These are phyloP conservation scores for Eubasilissa regina DNA, from an alignment of 1,140 invertebrate species.

Conservation along the genomic window DNA sequence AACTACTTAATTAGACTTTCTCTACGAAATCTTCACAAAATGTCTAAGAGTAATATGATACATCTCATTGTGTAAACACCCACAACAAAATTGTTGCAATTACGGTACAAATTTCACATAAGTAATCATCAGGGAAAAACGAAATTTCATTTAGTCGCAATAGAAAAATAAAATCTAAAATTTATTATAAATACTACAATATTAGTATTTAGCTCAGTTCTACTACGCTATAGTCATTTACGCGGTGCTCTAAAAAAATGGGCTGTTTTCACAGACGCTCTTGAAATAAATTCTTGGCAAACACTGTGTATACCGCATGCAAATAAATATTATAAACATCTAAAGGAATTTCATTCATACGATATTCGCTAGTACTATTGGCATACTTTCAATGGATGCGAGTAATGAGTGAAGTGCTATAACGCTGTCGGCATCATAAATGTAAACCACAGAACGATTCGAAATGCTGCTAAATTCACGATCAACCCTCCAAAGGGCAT, in stretches of 20 bases:
- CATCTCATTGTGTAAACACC: too few species aligned
- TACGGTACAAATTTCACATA: too few species aligned
- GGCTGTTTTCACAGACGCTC: slow-evolving; percentile 19
- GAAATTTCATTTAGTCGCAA: not conserved
- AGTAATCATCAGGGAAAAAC: not conserved
- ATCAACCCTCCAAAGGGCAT: not conserved
- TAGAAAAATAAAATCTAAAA: too few species aligned
- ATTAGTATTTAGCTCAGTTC: not conserved
- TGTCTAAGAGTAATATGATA: too few species aligned
- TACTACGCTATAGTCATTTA: not conserved
- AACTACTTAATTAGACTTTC: too few species aligned
- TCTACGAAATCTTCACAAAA: too few species aligned
- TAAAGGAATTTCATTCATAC: slow-evolving; percentile 31
- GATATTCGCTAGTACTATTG: slow-evolving; percentile 19
- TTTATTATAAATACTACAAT: not conserved
- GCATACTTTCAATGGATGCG: slow-evolving; percentile 14
- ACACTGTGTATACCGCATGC: not conserved
- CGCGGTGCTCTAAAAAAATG: not conserved
- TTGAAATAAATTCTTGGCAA: not conserved
- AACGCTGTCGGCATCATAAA: not conserved
- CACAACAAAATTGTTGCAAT: too few species aligned
- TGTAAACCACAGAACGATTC: not conserved
- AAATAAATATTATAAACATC: slow-evolving; percentile 17
- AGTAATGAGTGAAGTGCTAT: not conserved
- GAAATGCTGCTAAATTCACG: not conserved